Conservation (phyloP, 2,888 invertebrate genomes). For the Acronicta alni region DNA sequence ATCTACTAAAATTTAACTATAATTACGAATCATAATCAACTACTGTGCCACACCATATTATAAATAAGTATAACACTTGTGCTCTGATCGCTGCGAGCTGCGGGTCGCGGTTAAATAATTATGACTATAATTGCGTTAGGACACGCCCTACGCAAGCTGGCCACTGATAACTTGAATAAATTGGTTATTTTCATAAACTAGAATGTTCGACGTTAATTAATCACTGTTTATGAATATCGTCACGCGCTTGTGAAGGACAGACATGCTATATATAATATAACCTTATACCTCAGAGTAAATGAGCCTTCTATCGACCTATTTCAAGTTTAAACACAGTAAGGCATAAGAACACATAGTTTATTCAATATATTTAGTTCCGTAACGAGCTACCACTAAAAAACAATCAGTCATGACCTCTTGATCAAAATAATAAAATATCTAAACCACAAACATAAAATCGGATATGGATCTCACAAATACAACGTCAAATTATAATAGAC, state of each 20-base stretch:
- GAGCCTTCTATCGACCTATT: too few species aligned
- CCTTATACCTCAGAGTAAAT: too few species aligned
- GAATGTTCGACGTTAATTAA: slow-evolving; percentile 24
- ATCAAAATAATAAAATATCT: too few species aligned
- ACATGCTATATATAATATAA: too few species aligned
- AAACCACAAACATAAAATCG: too few species aligned
- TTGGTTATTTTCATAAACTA: slow-evolving; percentile 46
- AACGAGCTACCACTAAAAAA: background rate
- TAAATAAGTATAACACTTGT: slow-evolving; percentile 31
- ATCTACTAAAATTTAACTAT: background rate
- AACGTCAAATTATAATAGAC: background rate
- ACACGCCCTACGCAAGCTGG: slow-evolving; percentile 49
- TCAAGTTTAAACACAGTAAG: too few species aligned
- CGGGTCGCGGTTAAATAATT: slow-evolving; percentile 50
- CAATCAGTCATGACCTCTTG: too few species aligned
- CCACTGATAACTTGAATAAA: slow-evolving; percentile 45
- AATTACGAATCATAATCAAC: slow-evolving; percentile 2
- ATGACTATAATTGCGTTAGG: slow-evolving; percentile 47
- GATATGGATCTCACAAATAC: too few species aligned
- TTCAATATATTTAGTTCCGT: too few species aligned
- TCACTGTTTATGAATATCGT: slow-evolving; percentile 25
- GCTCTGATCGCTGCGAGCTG: slow-evolving; percentile 31
- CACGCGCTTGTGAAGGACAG: background rate
- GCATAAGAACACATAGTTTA: too few species aligned
- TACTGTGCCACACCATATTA: background rate